Evolutionary conservation across 2,113 vertebrate genomes (phyloP).

Genomic region (Dunckerocampus dactyliophorus): DNA sequence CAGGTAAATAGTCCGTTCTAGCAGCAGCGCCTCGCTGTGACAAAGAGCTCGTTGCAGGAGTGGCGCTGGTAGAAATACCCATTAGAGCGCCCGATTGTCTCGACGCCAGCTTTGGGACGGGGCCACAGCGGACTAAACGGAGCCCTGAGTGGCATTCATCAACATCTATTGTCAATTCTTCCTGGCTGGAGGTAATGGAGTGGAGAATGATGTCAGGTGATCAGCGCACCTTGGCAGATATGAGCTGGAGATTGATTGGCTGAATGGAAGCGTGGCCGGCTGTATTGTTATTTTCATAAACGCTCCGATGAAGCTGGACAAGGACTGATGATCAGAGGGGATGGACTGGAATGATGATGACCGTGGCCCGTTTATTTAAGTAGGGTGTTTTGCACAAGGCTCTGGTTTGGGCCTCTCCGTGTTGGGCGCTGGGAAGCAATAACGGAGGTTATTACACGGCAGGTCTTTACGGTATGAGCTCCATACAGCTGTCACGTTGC

Average conservation of each 20-base stretch:
- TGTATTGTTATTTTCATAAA: conserved; percentile 62
- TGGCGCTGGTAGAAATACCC: conserved; percentile 66
- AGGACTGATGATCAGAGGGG: conserved; percentile 58
- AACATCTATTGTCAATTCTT: conserved; percentile 63
- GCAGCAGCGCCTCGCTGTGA: conserved; percentile 53
- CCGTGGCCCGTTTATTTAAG: conserved; percentile 45
- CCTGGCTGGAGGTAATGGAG: conserved; percentile 68
- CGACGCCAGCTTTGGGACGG: conserved; percentile 55
- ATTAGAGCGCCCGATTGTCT: conserved; percentile 72
- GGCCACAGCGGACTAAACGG: conserved; percentile 59
- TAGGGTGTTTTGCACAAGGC: conserved; percentile 45
- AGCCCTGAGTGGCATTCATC: conserved; percentile 67
- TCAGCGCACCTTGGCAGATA: conserved; percentile 65
- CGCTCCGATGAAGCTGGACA: conserved; percentile 56
- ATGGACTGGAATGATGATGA: conserved; percentile 50
- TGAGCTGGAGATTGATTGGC: conserved; percentile 59
- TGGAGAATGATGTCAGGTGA: conserved; percentile 65
- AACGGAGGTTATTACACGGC: conserved; percentile 37
- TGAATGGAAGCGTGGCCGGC: conserved; percentile 22
- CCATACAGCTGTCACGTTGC: conserved; percentile 2
- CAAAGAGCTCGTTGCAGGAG: conserved; percentile 58
- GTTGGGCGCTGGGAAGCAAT: conserved; percentile 39
- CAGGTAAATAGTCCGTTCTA: conserved; percentile 42
- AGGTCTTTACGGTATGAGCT: conserved; percentile 6
- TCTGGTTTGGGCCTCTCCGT: conserved; percentile 36